A percentile compares a stretch with the other conserved stretches of the same genome.
Evolutionary conservation across 2,113 vertebrate species (phyloP).

Genomic region (Periophthalmodon schlosseri): DNA sequence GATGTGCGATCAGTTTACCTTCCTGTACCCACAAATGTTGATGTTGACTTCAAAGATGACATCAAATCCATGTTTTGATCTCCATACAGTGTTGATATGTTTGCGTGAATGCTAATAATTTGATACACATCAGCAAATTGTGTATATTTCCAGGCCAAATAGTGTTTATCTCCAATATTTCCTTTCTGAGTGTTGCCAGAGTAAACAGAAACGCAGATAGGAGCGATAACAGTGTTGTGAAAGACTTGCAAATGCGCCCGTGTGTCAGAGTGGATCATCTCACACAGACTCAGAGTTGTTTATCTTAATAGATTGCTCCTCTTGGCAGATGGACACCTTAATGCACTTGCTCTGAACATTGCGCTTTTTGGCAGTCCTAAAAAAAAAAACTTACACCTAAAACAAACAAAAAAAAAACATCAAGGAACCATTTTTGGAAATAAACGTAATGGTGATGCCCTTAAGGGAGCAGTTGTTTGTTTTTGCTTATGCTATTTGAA

Average conservation of each 20-base stretch:
- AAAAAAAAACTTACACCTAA: conserved; percentile 7
- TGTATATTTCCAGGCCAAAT: background rate
- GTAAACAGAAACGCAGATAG: background rate
- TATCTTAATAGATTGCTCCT: background rate
- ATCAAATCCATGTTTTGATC: background rate
- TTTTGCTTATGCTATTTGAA: background rate
- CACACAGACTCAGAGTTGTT: background rate
- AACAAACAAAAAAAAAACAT: no score
- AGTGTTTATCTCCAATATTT: background rate
- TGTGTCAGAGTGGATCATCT: background rate
- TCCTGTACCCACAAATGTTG: background rate
- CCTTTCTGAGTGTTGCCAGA: background rate
- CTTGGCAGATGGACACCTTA: conserved; percentile 19
- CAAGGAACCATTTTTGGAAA: background rate
- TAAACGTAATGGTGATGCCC: background rate
- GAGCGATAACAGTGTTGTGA: background rate
- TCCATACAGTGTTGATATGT: background rate
- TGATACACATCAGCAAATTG: background rate
- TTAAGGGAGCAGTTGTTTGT: background rate
- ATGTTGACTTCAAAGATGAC: background rate
- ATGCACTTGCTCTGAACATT: conserved; percentile 10
- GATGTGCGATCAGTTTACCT: background rate
- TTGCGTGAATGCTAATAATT: background rate
- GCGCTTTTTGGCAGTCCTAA: conserved; percentile 8
- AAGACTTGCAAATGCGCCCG: background rate